A percentile compares a stretch with the other conserved stretches of the same genome.
Conservation (phyloP, 2,888 invertebrate genomes). For the Diadromus collaris region DNA sequence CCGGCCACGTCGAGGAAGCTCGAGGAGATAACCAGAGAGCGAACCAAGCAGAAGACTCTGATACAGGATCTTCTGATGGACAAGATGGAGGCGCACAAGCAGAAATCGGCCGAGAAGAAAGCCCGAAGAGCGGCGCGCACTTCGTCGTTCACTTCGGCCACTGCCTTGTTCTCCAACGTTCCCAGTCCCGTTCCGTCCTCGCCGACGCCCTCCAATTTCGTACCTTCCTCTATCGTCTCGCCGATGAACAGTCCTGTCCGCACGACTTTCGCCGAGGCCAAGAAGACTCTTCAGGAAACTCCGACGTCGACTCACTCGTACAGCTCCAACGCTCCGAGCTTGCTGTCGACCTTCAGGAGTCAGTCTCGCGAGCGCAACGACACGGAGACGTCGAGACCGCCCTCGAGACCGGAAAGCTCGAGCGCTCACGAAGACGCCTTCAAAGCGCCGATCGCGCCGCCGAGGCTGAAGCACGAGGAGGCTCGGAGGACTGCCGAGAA, state of each 20-base stretch:
- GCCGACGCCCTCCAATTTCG: slow-evolving; percentile 60
- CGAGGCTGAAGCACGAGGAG: slow-evolving; percentile 80
- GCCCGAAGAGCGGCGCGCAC: slow-evolving; percentile 83
- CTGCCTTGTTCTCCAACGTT: slow-evolving; percentile 60
- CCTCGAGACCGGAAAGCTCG: slow-evolving; percentile 32
- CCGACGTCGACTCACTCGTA: slow-evolving; percentile 13
- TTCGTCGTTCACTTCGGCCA: slow-evolving; percentile 77
- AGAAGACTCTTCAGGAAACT: slow-evolving; percentile 63
- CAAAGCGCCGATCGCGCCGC: slow-evolving; percentile 82
- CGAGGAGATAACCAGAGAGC: slow-evolving; percentile 89
- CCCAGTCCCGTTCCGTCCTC: slow-evolving; percentile 57
- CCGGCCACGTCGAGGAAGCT: slow-evolving; percentile 84
- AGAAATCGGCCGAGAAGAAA: slow-evolving; percentile 83
- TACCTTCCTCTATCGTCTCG: slow-evolving; percentile 71
- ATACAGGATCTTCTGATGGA: slow-evolving; percentile 92
- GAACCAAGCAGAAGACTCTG: slow-evolving; percentile 91
- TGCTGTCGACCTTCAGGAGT: slow-evolving; percentile 29
- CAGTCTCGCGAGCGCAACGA: slow-evolving; percentile 37
- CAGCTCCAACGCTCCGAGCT: slow-evolving; percentile 33
- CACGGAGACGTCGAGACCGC: slow-evolving; percentile 17
- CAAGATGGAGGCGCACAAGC: slow-evolving; percentile 86
- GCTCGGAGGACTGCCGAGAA: slow-evolving; percentile 82
- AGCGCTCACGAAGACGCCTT: slow-evolving; percentile 75
- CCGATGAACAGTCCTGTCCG: slow-evolving; percentile 69
- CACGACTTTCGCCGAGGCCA: slow-evolving; percentile 72